Conservation (phyloP, 1,140 invertebrate species). For the Apis mellifera region Amel_HAv3.1 CM009942.2:7777001-7777500, state of each 20-base stretch:
- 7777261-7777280: conserved; percentile 9
- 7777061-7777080: background rate
- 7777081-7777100: too few species aligned
- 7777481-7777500: too few species aligned
- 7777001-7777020: background rate
- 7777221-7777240: conserved; percentile 3
- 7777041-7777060: conserved; percentile 23
- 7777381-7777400: background rate
- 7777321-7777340: background rate
- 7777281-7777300: background rate
- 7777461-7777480: too few species aligned
- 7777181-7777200: background rate
- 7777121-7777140: too few species aligned
- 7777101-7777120: too few species aligned
- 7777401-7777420: too few species aligned
- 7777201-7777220: background rate
- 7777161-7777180: background rate
- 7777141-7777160: too few species aligned
- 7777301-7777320: background rate
- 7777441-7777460: background rate
- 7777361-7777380: background rate
- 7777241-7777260: conserved; percentile 34
- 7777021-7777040: conserved; percentile 4
- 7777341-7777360: background rate
- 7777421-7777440: too few species aligned